A percentile compares a stretch with the other conserved stretches of the same genome.
phyloP scores from a whole-genome alignment of 2,113 vertebrate genomes.

The Rhynchopsitta pachyrhyncha region DNA sequence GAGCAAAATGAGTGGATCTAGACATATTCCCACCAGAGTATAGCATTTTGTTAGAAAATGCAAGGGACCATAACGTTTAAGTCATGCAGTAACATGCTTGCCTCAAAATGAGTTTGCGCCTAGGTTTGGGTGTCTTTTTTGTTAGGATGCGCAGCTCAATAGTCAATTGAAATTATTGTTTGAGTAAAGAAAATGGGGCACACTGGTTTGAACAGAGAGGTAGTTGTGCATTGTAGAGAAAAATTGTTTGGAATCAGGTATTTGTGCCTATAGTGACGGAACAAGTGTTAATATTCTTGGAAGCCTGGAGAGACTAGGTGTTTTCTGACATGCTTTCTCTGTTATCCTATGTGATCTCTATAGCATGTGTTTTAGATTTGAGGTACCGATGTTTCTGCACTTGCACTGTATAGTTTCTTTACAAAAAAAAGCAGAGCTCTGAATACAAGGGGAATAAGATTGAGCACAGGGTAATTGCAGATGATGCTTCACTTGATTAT shows the following conservation, averaged over 20 bases:
- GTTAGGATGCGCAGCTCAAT: background rate
- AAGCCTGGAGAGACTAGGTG: background rate
- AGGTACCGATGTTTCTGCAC: background rate
- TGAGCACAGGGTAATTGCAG: background rate
- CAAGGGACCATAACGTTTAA: background rate
- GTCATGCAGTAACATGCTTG: background rate
- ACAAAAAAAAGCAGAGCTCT: background rate
- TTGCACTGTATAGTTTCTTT: background rate
- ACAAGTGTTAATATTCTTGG: background rate
- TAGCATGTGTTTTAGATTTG: fast-evolving
- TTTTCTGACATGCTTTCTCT: background rate
- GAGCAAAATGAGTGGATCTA: background rate
- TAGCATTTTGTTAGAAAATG: background rate
- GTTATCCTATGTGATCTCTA: background rate
- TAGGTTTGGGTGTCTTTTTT: background rate
- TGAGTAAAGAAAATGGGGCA: background rate
- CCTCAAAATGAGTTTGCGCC: background rate
- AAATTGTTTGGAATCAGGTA: background rate
- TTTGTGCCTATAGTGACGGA: background rate
- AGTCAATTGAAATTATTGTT: background rate
- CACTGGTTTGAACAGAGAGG: background rate
- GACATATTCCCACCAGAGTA: background rate
- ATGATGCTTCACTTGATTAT: background rate
- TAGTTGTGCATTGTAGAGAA: background rate
- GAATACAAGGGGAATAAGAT: background rate